These are phyloP conservation scores for Lates calcarifer DNA, from an alignment of 2,113 vertebrate species.

Conservation along the genomic window DNA sequence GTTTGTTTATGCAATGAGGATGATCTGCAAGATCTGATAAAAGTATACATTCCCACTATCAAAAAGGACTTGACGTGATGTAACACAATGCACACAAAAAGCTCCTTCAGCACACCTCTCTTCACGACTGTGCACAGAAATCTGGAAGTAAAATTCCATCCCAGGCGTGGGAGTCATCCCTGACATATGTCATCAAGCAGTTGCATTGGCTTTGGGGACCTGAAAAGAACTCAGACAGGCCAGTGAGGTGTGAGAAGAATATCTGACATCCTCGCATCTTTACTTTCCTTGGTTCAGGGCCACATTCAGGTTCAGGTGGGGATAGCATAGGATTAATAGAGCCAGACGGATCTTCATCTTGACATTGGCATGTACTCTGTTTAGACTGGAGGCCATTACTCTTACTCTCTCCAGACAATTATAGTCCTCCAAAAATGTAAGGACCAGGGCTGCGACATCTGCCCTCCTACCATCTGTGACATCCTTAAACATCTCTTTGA, in stretches of 20 bases:
- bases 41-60: neutral
- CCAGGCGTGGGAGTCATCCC: conserved; percentile 38
- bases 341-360: conserved; percentile 29
- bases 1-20: neutral
- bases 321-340: conserved; percentile 22
- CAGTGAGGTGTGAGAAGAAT: conserved; percentile 53
- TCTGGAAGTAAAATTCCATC: conserved; percentile 16
- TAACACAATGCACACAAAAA: neutral
- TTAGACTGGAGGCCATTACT: conserved; percentile 36
- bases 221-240: conserved; percentile 40
- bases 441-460: neutral
- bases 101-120: conserved; percentile 3
- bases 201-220: conserved; percentile 45
- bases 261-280: conserved; percentile 50
- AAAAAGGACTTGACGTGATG: conserved; percentile 6
- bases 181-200: conserved; percentile 58
- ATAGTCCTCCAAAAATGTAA: conserved; percentile 32
- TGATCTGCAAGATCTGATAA: neutral
- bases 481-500: neutral
- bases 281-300: conserved; percentile 29
- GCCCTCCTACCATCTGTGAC: neutral
- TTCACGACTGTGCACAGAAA: conserved; percentile 11
- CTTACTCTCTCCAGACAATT: conserved; percentile 24
- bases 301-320: conserved; percentile 39
- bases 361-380: conserved; percentile 40